Base-by-base conservation (phyloP, 2,888 invertebrate genomes). In the Hirudinaria manillensis region DNA sequence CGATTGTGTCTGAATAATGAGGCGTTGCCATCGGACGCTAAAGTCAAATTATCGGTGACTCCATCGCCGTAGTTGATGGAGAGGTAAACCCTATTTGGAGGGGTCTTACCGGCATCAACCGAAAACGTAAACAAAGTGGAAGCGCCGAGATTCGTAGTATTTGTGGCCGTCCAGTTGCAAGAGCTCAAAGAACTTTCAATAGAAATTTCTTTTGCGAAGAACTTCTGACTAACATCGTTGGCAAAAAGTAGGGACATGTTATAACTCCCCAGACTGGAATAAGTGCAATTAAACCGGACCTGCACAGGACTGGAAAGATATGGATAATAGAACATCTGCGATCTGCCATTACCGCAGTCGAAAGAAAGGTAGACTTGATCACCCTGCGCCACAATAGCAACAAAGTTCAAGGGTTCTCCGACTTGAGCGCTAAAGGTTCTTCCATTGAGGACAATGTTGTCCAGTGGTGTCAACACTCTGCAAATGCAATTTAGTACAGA, bases 111-210 rank as follows among this genome's bases (percentile, higher is more conserved):
- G n/a, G 75, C 76, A 78, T 84, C 83, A 3, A 83, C 75, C 24
- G 80, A 79, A 6, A 84, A 78, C 0, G 76, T 75, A 51, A 84
- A 79, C 13, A 51, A 38, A 0, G 82, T 81, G 0, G 81, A 79
- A 3, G 77, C 71, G 7, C 79, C 78, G 45, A 82, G 80, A 27
- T 80, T 77, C 0, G 81, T 81, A 29, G 82, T 79, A 74, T 83
- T 81, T 24, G 65, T 72, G 0, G 81, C 78, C 27, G 27, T 32
- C 75, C 78, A 74, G 13, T 53, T 70, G 0, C 82, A 80, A 10
- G 75, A 77, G 10, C 55, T 77, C n/a, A 84, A 77, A 0, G 82
- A 81, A n/a, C 83, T 81, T 74, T 84, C 83, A 3, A 84, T 81
- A 1, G 83, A 82, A 4, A 84, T 79, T 6, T 81, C 78, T 68